Evolutionary conservation across 2,113 vertebrate species (phyloP), one percentile per base, ranked within the genome.

Genomic region (Tragelaphus imberbis): DNA sequence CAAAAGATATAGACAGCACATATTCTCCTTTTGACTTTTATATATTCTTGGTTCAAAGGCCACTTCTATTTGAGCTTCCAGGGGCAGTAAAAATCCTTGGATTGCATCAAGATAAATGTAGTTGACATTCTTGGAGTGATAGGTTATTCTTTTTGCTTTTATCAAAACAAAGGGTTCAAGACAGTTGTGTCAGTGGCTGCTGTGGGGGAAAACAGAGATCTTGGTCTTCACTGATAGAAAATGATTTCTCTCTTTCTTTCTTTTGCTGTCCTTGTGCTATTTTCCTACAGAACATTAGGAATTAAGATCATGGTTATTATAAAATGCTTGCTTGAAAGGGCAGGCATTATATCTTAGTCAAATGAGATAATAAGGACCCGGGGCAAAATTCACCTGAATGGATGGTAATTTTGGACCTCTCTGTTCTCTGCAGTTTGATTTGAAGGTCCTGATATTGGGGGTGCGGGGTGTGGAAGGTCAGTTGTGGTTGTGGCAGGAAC

Each of bases 271-370:
- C 47, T 63, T 95, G 13, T 96, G 16, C 30, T 51, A 19, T 84
- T 90, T 97, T 87, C 61, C 56, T 94, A 4, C 59, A 93, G 86
- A 71, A 96, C 84, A 23, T 27, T 27, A 88, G 30, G 27, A 85
- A 3, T 63, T 91, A 95, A 88, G n/a, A 75, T 90, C 63, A 19
- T 92, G 44, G 40, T 90, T 80, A 91, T 90, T 94, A 15, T 80
- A 90, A 96, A 97, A 86, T 91, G n/a, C 27, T 97, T 94, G 40
- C 36, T 11, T 96, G 40, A 94, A 91, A 89, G 89, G 47, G 30
- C 40, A 94, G 56, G 36, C 5, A n/a, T 96, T 96, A 19, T 82
- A 58, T 89, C 9, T 27, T 90, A 58, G 51, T 44, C 63, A 79
- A 94, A 81, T 92, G 63, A 96, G 9, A 77, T 82, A 51, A 44